Conservation (phyloP, 2,888 invertebrate species). For the Cryptosula pallasiana region DNA sequence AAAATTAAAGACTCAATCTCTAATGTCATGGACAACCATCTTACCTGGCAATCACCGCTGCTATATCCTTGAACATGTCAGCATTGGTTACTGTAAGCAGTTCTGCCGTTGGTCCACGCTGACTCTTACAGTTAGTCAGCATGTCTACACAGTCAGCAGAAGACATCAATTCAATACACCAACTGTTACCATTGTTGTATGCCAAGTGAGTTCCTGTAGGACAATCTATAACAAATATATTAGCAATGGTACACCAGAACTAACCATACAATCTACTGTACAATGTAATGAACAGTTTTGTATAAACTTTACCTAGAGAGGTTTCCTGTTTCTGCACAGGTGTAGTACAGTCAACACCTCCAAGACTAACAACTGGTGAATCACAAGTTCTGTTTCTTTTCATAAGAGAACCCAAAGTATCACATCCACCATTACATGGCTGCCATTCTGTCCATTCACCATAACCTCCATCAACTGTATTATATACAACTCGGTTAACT, state of each 20-base stretch:
- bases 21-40: too few species aligned
- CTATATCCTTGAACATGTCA: neutral
- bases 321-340: neutral
- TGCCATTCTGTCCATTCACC: neutral
- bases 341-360: neutral
- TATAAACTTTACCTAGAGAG: neutral
- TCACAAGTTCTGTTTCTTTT: neutral
- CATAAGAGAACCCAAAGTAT: neutral
- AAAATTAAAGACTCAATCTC: too few species aligned
- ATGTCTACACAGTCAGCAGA: neutral
- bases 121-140: neutral
- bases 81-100: neutral
- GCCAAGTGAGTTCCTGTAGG: neutral
- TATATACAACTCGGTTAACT: too few species aligned
- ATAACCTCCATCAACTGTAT: neutral
- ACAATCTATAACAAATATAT: neutral
- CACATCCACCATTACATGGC: neutral
- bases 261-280: too few species aligned
- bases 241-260: too few species aligned
- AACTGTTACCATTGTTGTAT: neutral
- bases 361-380: neutral
- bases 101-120: neutral
- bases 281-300: too few species aligned
- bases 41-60: neutral
- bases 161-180: neutral